These are phyloP conservation scores for Haliclona indistincta DNA, from an alignment of 37 sponge, comb jelly and placozoan genomes.

Conservation along the genomic window DNA sequence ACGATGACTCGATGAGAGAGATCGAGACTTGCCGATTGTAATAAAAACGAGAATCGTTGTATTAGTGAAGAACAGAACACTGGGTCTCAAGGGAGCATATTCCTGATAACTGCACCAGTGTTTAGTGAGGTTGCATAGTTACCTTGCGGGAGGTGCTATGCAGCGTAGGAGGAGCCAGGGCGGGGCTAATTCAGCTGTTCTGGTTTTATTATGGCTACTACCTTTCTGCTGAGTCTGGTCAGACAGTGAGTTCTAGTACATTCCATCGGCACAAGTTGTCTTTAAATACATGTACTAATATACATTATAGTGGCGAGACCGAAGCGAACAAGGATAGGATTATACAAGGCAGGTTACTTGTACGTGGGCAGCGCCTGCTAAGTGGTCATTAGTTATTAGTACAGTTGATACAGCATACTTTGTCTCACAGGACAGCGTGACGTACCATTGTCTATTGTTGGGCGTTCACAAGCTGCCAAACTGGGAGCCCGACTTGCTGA, in stretches of 20 bases:
- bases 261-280: not conserved
- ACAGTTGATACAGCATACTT: not conserved
- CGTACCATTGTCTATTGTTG: constrained; percentile 18
- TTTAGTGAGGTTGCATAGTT: too few species aligned
- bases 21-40: too few species aligned
- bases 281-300: not conserved
- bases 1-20: not conserved
- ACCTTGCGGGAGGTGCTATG: not conserved
- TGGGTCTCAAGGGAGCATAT: too few species aligned
- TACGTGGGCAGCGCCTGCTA: not conserved
- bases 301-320: constrained; percentile 29
- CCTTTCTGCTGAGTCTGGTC: not conserved
- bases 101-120: too few species aligned
- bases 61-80: too few species aligned
- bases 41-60: too few species aligned
- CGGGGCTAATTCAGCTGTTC: not conserved
- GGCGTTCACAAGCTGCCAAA: constrained; percentile 14
- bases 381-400: not conserved
- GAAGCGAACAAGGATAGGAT: constrained; percentile 15
- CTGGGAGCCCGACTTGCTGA: constrained; percentile 19
- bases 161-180: not conserved
- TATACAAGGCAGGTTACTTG: constrained; percentile 38
- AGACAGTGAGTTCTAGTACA: not conserved
- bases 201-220: not conserved
- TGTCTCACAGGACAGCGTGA: constrained; percentile 31